Evolutionary conservation across 2,888 invertebrate genomes (phyloP), one percentile per base, ranked within the genome.

Genomic region (Gasteruption jaculator): DNA sequence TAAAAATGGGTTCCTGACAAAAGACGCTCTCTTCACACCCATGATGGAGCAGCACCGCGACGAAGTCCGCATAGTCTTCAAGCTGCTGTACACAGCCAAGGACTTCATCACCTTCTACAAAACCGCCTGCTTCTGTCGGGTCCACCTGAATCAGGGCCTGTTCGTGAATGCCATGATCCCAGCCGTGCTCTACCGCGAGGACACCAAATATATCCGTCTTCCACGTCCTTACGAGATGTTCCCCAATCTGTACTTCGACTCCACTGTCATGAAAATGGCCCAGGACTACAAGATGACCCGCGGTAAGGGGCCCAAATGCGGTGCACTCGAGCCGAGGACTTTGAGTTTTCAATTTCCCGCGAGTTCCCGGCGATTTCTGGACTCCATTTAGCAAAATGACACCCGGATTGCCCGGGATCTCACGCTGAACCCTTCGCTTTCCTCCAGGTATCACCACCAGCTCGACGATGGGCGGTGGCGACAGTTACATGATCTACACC

Each of bases 151-250:
- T 67, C 81, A 82, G 61, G 81, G 79, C 35, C 71, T 85, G 61
- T 87, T 80, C 65, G 74, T 81, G 20, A 82, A 85, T 54, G 78
- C 82, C 3, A 66, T 83, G 38, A 79, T 77, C 41, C 71, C 79
- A n/a, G 83, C 82, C 7, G 74, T 84, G 15, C 63, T 80, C 33
- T 82, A 82, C 59, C 79, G 83, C 31, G 67, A 71, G 6, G 84
- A 85, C 53, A 79, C 79, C 45, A 76, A 79, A 57, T 80, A 78
- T 44, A 72, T 86, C 47, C 72, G 78, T 19, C 67, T 86, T 10
- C 86, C 86, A n/a, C 80, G 85, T 35, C 76, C 83, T 52, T 84
- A 84, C 60, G 87, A 87, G 68, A 74, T 85, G 50, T 79, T 81
- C 64, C 88, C 87, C 2, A 78, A 82, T 53, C 77, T 77, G 66